Evolutionary conservation across 2,888 invertebrate species (phyloP).

Genomic region (Tachina lurida): DNA sequence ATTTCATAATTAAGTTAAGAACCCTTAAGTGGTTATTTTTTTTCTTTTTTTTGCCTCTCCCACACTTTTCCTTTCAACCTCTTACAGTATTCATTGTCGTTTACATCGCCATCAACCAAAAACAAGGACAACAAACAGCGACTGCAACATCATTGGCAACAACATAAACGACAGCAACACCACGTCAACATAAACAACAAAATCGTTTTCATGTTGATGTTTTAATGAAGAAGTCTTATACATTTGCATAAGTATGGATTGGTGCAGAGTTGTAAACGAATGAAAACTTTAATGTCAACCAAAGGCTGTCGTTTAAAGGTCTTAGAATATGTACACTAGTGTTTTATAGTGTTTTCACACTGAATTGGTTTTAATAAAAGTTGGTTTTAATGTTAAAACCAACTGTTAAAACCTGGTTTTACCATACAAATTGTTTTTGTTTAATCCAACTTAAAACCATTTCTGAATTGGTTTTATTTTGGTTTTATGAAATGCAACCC

Average conservation of each 20-base stretch:
- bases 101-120: conserved; percentile 41
- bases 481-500: too few relatives aligned
- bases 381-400: too few relatives aligned
- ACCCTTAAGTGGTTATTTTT: conserved; percentile 70
- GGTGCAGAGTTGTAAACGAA: conserved; percentile 36
- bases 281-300: background rate
- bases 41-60: conserved; percentile 18
- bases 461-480: too few relatives aligned
- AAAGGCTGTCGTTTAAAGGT: too few relatives aligned
- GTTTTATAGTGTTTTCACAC: too few relatives aligned
- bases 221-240: conserved; percentile 63
- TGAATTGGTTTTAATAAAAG: too few relatives aligned
- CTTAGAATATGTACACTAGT: too few relatives aligned
- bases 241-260: conserved; percentile 37
- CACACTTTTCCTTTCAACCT: conserved; percentile 66
- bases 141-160: conserved; percentile 21
- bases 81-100: conserved; percentile 44
- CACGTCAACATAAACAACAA: conserved; percentile 48
- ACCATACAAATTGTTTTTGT: too few relatives aligned
- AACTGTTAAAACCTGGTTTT: too few relatives aligned
- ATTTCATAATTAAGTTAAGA: conserved; percentile 75
- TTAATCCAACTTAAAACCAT: too few relatives aligned
- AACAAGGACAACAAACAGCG: conserved; percentile 51
- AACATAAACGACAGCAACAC: conserved; percentile 8
- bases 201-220: conserved; percentile 62